Evolutionary conservation across 2,113 vertebrate genomes (phyloP), one percentile per base, ranked within the genome.

Genomic region (Hoplias malabaricus): DNA sequence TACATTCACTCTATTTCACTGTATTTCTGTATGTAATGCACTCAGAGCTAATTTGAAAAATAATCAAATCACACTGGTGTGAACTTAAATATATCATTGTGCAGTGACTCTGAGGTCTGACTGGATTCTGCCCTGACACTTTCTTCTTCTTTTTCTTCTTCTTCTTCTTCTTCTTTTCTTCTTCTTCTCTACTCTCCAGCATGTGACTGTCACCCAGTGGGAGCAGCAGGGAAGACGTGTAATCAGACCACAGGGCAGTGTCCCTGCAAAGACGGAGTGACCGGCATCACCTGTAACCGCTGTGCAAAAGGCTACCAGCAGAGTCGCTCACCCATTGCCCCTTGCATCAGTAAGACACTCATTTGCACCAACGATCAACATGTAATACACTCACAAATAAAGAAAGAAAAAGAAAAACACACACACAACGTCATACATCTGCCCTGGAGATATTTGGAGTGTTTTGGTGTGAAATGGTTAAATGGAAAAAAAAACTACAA

Each of bases 241-340:
- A 99, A 99, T 92, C 98, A 99, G 86, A 99, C 98, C 36, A 99
- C 97, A 0, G 98, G 98, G n/a, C 98, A 99, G 76, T 99, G 98
- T 84, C 98, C 98, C 84, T 99, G 98, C 88, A 99, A 99, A 89
- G 98, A 99, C 0, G 98, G 98, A 0, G 98, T 99, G 92, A 96
- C 98, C 0, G 98, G 98, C 78, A 96, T 99, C 92, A 99, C 98
- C 48, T 99, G 98, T 89, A 99, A 99, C 86, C 95, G 98, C 86
- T 99, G 98, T 0, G 97, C 98, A 87, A 99, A 99, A 83, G 98
- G 97, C 85, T 99, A 98, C 93, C 98, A 99, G 93, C 98, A 99
- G 87, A 99, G 98, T 88, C 96, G 97, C 80, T 99, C 98, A 0
- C 97, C 97, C 87, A 97, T 99, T 67, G 98, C 97, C 4, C 98